Evolutionary conservation across 2,797 vertebrate species (phyloP), one percentile per base, ranked within the genome.

Genomic region (Danio choprae): DNA sequence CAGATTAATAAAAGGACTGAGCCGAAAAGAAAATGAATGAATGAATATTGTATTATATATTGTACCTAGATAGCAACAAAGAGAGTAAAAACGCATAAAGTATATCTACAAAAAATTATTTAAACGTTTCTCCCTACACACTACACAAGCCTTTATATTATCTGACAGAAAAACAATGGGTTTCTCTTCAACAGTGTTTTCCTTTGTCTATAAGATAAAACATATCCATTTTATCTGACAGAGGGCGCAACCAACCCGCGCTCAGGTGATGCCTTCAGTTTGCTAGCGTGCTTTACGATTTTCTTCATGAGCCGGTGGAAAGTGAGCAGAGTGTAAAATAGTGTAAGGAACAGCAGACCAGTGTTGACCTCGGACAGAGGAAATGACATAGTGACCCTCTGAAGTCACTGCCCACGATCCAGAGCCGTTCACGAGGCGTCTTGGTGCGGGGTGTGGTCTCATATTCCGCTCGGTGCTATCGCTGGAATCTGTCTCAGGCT

Each of bases 361-460:
- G 10, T 7, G 38, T 73, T 59, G 16, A 7, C 68, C 22, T 13
- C 11, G 12, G 13, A 46, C 7, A 38, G 59, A 73, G 78, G 78
- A 80, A 72, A 73, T 80, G 5, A 64, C 77, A 80, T 56, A 79
- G 64, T 71, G 68, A 51, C 8, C 36, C 22, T 68, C 16, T 71
- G 6, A 60, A 41, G 68, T 72, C 48, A 48, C 46, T 79, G 77
- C 58, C 77, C 58, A 72, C 18, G 58, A 15, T 64, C 59, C 46
- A 29, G 63, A 13, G 40, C 60, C 55, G 36, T 29, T 65, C 38
- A n/a, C 50, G 8, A 38, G n/a, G 46, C 67, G 55, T 62, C 77
- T 79, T 18, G 60, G 11, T 63, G 44, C 20, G 48, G 78, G 77
- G 78, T 80, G 78, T 80, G 78, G 74, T 76, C 46, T 43, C 65